Base-by-base conservation (phyloP, 2,797 vertebrate genomes). In the Mareca strepera region DNA sequence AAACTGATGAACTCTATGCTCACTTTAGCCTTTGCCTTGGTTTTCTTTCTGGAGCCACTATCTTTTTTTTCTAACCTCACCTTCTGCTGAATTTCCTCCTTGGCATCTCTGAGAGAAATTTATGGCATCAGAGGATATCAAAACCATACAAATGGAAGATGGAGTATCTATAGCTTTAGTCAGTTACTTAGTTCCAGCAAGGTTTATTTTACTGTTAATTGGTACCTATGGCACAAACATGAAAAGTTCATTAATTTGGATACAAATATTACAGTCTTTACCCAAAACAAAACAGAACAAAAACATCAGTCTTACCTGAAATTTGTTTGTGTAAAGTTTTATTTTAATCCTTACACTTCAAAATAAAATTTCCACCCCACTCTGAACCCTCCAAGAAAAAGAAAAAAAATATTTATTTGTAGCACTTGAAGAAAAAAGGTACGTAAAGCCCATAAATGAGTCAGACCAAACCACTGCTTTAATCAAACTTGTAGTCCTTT, bases 401-500 rank as follows among this genome's bases (percentile, higher is more conserved):
- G 22, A 33, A 15, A 23, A 78, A 25, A 25, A 26, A 50, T 15
- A 50, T 94, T 93, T 43, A 60, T 35, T 64, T 69, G 20, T 59
- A 90, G 79, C 66, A 91, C 52, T 90, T 77, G 60, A 13, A 88
- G 48, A 46, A 74, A 52, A 56, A 92, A 90, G 11, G 13, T 23
- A 82, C 28, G 74, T 46, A 84, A 82, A 89, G 33, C 31, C 37
- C 26, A 72, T 68, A 92, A 84, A 86, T 46, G 88, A 95, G 70
- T 84, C 82, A 92, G 82, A 82, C 60, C 52, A 90, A 96, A 85
- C 76, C 68, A 91, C 43, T 64, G 74, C 69, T 93, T 95, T 89
- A 94, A 93, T 95, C 86, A 94, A 94, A 96, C 67, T 70, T 95
- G 67, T 53, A 84, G 41, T 44, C 74, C 68, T 92, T 92, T 92